phyloP scores from a whole-genome alignment of 2,113 vertebrate genomes.

The Dasypus novemcinctus region DNA sequence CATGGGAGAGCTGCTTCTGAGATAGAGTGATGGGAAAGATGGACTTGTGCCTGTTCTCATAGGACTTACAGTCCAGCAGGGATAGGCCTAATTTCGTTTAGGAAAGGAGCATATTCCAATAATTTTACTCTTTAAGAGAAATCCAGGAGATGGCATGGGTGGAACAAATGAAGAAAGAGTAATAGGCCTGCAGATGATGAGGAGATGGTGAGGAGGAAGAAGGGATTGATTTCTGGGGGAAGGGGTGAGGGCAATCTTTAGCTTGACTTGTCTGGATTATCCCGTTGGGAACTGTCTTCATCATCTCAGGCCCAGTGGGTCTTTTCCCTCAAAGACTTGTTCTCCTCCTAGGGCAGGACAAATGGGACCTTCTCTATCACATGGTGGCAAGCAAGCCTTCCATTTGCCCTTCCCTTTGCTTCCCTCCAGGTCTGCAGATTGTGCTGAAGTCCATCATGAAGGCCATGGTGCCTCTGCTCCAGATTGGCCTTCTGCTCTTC shows the following conservation, averaged over 20 bases:
- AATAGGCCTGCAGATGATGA: no score
- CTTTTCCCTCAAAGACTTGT: background rate
- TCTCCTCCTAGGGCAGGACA: background rate
- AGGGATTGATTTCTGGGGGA: no score
- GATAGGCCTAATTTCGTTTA: background rate
- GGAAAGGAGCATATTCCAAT: background rate
- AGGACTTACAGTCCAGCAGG: background rate
- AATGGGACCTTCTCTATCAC: background rate
- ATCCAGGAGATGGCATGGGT: background rate
- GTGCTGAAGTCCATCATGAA: slow-evolving; percentile 99
- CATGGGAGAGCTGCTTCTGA: background rate
- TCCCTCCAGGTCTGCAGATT: slow-evolving; percentile 92
- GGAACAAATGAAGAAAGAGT: background rate
- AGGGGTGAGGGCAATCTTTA: background rate
- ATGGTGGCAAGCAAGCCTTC: background rate
- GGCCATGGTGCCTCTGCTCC: slow-evolving; percentile 98
- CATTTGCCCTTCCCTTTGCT: background rate
- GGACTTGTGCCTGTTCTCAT: background rate
- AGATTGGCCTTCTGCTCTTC: slow-evolving; percentile 97
- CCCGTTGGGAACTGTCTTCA: background rate
- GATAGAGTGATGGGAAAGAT: background rate
- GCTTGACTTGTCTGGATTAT: background rate
- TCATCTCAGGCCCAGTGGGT: background rate
- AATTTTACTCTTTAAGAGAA: background rate
- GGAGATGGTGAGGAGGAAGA: background rate